Percentiles rank a stretch among this genome's conserved stretches.
Evolutionary conservation across 2,888 invertebrate genomes (phyloP).

Genomic region (Neoascia interrupta): DNA sequence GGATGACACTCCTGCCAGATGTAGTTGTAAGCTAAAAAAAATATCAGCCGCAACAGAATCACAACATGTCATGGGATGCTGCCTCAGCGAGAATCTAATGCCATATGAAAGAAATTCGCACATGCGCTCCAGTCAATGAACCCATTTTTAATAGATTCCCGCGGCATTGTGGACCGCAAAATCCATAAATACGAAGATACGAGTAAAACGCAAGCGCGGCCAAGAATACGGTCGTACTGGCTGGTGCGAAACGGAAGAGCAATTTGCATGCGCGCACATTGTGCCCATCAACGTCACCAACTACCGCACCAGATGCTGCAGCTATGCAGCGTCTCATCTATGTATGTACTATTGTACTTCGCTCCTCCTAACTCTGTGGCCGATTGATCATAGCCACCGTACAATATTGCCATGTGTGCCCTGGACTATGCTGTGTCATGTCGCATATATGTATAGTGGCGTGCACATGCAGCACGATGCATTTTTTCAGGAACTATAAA

Average conservation of each 20-base stretch:
- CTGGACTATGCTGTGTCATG: slow-evolving; percentile 52
- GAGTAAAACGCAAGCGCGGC: slow-evolving; percentile 57
- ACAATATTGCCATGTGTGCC: slow-evolving; percentile 20
- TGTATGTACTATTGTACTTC: background rate
- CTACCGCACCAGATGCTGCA: slow-evolving; percentile 53
- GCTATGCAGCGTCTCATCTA: background rate
- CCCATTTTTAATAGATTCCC: slow-evolving; percentile 69
- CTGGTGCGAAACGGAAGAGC: slow-evolving; percentile 34
- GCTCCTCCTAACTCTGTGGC: slow-evolving; percentile 44
- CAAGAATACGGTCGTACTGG: slow-evolving; percentile 38
- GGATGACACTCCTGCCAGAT: slow-evolving; percentile 50
- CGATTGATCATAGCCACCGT: slow-evolving; percentile 36
- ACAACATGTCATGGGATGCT: slow-evolving; percentile 47
- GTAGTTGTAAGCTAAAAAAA: slow-evolving; percentile 28
- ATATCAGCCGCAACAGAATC: slow-evolving; percentile 46
- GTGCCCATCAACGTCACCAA: slow-evolving; percentile 55
- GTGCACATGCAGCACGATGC: slow-evolving; percentile 34
- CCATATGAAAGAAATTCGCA: slow-evolving; percentile 55
- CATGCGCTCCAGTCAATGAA: slow-evolving; percentile 69
- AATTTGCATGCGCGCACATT: slow-evolving; percentile 59
- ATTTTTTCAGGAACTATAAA: slow-evolving; percentile 43
- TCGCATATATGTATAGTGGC: too few relatives aligned
- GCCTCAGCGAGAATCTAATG: slow-evolving; percentile 59
- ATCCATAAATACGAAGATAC: slow-evolving; percentile 46
- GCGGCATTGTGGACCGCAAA: slow-evolving; percentile 59